Conservation (phyloP, 2,113 vertebrate species). For the Corvus moneduloides region DNA sequence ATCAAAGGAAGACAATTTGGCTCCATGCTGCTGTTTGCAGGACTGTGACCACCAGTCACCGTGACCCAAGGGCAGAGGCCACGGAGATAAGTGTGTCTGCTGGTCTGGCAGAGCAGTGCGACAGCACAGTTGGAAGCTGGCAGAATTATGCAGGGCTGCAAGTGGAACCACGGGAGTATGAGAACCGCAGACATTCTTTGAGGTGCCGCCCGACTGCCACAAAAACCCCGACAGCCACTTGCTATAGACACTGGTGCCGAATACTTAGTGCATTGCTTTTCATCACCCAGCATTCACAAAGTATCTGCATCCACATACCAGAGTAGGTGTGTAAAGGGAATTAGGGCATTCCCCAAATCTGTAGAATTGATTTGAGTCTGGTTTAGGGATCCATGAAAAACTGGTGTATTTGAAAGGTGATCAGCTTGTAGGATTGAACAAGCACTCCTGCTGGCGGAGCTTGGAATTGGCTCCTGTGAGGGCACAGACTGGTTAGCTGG, state of each 20-base stretch:
- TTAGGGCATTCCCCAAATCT: background rate
- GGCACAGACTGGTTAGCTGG: background rate
- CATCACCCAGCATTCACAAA: background rate
- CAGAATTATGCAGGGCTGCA: background rate
- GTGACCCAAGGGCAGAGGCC: background rate
- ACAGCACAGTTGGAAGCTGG: background rate
- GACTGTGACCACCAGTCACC: background rate
- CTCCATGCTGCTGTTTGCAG: background rate
- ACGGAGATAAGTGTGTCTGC: background rate
- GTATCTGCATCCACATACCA: background rate
- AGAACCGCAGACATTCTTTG: background rate
- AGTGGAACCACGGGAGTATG: rapidly evolving
- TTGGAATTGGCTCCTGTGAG: background rate
- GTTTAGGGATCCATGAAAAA: background rate
- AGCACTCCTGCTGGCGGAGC: background rate
- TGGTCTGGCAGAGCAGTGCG: background rate
- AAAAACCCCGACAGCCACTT: background rate
- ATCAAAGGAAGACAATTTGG: background rate
- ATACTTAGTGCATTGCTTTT: rapidly evolving
- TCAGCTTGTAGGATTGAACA: background rate
- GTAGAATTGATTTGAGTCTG: background rate
- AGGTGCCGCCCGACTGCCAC: background rate
- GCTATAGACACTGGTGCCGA: background rate
- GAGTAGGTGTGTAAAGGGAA: background rate
- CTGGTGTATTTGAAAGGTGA: background rate